Percentiles rank a stretch among this genome's conserved stretches.
These are phyloP conservation scores for Lucinisca nassula DNA, from an alignment of 2,888 invertebrate genomes.

Conservation along the genomic window DNA sequence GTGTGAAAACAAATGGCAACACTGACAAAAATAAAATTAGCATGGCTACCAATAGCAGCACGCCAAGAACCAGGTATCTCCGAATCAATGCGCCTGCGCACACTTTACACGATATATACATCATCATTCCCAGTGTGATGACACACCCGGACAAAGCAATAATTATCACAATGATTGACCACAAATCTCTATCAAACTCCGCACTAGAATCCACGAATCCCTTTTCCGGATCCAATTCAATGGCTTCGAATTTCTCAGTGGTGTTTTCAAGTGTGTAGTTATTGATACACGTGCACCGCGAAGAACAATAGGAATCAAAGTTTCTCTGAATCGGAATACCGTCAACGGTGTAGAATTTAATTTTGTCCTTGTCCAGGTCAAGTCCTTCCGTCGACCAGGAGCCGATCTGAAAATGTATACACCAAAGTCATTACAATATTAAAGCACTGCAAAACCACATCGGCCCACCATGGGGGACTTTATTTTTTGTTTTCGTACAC, in stretches of 20 bases:
- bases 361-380: slow-evolving; percentile 37
- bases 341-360: slow-evolving; percentile 67
- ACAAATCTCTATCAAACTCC: slow-evolving; percentile 89
- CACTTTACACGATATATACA: slow-evolving; percentile 95
- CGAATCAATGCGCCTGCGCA: slow-evolving; percentile 75
- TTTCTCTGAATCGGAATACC: slow-evolving; percentile 42
- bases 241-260: not conserved
- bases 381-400: slow-evolving; percentile 65
- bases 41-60: slow-evolving; percentile 88
- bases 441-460: no score
- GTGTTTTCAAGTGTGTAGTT: slow-evolving; percentile 36
- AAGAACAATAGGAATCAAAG: slow-evolving; percentile 54
- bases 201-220: slow-evolving; percentile 68
- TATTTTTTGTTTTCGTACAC: no score
- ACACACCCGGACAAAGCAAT: slow-evolving; percentile 95
- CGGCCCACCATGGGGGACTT: no score
- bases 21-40: slow-evolving; percentile 87
- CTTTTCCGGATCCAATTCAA: slow-evolving; percentile 54
- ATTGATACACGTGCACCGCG: slow-evolving; percentile 72
- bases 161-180: slow-evolving; percentile 96
- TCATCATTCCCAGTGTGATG: slow-evolving; percentile 94
- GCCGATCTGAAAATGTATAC: slow-evolving; percentile 74
- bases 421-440: no score
- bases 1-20: slow-evolving; percentile 88
- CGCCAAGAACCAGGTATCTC: slow-evolving; percentile 85